Evolutionary conservation across 1,140 invertebrate species (phyloP).

Genomic region (Zaprionus africanus): DNA sequence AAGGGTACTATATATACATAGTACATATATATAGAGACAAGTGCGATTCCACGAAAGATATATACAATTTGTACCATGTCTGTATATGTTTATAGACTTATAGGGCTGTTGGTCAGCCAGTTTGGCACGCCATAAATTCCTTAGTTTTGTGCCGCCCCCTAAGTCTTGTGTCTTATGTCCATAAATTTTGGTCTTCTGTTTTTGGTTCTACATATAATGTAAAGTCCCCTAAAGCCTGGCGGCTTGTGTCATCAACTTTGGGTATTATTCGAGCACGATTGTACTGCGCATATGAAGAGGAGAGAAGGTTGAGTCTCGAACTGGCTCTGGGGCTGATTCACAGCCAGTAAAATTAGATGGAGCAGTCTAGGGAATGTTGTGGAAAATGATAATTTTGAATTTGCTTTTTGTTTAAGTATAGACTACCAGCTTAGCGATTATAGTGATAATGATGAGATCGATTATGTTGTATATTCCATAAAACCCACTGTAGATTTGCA

Average conservation of each 20-base stretch:
- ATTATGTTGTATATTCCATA: too few relatives aligned
- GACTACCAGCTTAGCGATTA: too few relatives aligned
- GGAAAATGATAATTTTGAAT: neutral
- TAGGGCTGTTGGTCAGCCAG: conserved; percentile 46
- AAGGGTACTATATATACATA: conserved; percentile 38
- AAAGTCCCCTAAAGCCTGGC: conserved; percentile 53
- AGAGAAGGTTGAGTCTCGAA: neutral
- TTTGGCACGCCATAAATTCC: conserved; percentile 52
- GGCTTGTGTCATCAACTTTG: conserved; percentile 67
- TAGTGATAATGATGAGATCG: too few relatives aligned
- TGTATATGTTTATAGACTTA: conserved; percentile 16
- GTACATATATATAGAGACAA: neutral
- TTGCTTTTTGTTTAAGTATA: too few relatives aligned
- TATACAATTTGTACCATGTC: conserved; percentile 9
- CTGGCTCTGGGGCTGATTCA: conserved; percentile 10
- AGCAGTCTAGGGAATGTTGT: neutral
- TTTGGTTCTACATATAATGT: neutral
- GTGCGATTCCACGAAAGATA: conserved; percentile 47
- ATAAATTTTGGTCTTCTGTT: conserved; percentile 57
- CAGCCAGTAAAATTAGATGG: neutral
- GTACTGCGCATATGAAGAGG: conserved; percentile 13
- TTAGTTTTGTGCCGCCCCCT: conserved; percentile 63
- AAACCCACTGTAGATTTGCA: too few relatives aligned
- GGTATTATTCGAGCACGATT: conserved; percentile 67
- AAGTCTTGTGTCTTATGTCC: conserved; percentile 68